Evolutionary conservation across 2,888 invertebrate species (phyloP).

Genomic region (Luperina nickerlii): DNA sequence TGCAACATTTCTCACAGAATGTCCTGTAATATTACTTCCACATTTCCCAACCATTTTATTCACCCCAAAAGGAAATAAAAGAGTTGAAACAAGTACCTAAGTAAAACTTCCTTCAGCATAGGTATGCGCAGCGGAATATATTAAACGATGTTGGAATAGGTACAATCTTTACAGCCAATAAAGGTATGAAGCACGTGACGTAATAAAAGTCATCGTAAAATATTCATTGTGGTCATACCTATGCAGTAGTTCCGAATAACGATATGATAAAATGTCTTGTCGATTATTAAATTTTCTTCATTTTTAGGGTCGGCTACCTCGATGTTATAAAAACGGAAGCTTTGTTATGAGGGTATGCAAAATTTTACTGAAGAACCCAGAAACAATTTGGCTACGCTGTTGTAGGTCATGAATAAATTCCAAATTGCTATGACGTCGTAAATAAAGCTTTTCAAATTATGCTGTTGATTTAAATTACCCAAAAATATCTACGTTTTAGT

Average conservation of each 20-base stretch:
- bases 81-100: conserved; percentile 21
- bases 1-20: conserved; percentile 22
- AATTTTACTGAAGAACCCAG: conserved; percentile 52
- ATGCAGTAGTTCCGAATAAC: conserved; percentile 43
- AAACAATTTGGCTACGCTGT: conserved; percentile 54
- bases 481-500: background rate
- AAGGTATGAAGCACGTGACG: conserved; percentile 49
- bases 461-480: background rate
- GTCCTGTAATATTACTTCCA: conserved; percentile 21
- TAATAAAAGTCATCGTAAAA: conserved; percentile 61
- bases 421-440: conserved; percentile 42
- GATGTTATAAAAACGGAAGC: conserved; percentile 63
- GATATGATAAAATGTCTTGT: conserved; percentile 54
- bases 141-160: conserved; percentile 11
- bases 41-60: conserved; percentile 28
- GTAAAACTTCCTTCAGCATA: conserved; percentile 37
- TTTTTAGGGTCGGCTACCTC: conserved; percentile 55
- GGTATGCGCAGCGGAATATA: conserved; percentile 37
- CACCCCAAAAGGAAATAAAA: conserved; percentile 42
- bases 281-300: conserved; percentile 68
- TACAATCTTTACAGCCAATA: conserved; percentile 55
- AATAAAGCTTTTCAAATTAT: conserved; percentile 20
- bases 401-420: conserved; percentile 59
- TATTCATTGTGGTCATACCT: conserved; percentile 61
- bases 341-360: conserved; percentile 57